These are phyloP conservation scores for Opisthograptis luteolata DNA, from an alignment of 2,888 invertebrate species.

Conservation along the genomic window DNA sequence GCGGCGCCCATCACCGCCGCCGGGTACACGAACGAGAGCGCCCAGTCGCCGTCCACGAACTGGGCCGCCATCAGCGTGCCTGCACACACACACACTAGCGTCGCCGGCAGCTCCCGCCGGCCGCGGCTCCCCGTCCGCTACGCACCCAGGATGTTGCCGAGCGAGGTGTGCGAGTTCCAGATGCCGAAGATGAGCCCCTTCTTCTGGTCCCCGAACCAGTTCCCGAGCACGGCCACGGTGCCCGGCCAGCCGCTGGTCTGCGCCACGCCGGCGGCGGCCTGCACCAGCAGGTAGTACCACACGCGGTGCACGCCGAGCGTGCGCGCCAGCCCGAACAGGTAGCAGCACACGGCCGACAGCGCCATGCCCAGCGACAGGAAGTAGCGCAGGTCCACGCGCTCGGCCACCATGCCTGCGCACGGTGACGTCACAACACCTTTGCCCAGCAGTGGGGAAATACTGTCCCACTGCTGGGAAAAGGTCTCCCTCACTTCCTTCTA, in stretches of 20 bases:
- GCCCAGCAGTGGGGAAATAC: too few relatives aligned
- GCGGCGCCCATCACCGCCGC: constrained; percentile 89
- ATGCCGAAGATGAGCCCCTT: constrained; percentile 96
- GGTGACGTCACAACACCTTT: too few relatives aligned
- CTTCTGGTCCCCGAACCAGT: constrained; percentile 98
- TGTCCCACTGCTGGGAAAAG: too few relatives aligned
- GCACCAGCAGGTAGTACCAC: constrained; percentile 92
- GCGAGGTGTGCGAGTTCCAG: constrained; percentile 98
- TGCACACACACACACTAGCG: constrained; percentile 32
- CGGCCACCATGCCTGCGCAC: constrained; percentile 93
- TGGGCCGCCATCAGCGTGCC: constrained; percentile 93
- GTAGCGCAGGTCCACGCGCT: constrained; percentile 94
- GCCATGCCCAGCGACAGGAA: constrained; percentile 97
- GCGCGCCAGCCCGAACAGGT: constrained; percentile 94
- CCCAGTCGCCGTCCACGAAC: constrained; percentile 95
- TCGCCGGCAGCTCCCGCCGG: neutral
- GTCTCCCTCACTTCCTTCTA: too few relatives aligned
- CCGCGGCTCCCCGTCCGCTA: neutral
- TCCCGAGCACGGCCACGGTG: constrained; percentile 96
- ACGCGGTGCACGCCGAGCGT: constrained; percentile 92
- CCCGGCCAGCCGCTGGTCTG: constrained; percentile 99
- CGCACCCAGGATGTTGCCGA: constrained; percentile 97
- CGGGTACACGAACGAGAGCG: constrained; percentile 95
- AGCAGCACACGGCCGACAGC: constrained; percentile 92
- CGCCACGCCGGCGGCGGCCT: constrained; percentile 93